Evolutionary conservation across 2,797 vertebrate genomes (phyloP), one percentile per base, ranked within the genome.

Genomic region (Atherinosoma microstoma): DNA sequence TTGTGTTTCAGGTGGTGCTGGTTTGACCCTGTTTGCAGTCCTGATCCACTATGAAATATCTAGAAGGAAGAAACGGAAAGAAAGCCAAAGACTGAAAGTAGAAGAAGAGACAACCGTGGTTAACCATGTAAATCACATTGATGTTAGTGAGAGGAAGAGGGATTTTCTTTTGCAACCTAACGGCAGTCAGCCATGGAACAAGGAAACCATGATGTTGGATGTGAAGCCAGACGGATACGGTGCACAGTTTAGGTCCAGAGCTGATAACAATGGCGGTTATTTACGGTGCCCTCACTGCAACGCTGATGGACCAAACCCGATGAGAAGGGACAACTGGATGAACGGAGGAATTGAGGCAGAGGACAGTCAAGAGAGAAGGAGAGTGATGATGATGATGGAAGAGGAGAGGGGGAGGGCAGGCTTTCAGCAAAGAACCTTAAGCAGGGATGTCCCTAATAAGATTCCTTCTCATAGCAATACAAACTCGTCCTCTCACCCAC

Each of bases 1-100:
- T 29, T 80, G 36, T 81, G 15, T 63, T 83, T 29, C 63, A 95
- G 94, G 92, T 73, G 94, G 93, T 0, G 70, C 92, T 34, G 91
- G 79, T 60, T 86, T 96, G 70, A 95, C 94, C 32, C 89, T 96
- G 72, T 79, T 94, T 61, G 85, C 89, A 10, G 90, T 95, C 80
- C 87, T 94, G 76, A 83, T 96, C 73, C 93, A 90, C 87, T 84
- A 91, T 83, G 94, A 93, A 83, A 84, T 94, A 47, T 89, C 85
- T 74, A 85, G 45, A 58, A 93, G 81, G 54, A 91, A 78, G 51
- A 86, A 84, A 58, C 59, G 32, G 12, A 69, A 67, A 81, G 66
- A 67, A 58, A 62, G 32, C 20, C 64, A 84, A 73, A 81, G 67
- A 6, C 73, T 71, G 40, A 69, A 75, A 36, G 70, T 67, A 24